These are phyloP conservation scores for Caenorhabditis sp. DNA, from an alignment of 2,888 invertebrate species.

Conservation along the genomic window DNA sequence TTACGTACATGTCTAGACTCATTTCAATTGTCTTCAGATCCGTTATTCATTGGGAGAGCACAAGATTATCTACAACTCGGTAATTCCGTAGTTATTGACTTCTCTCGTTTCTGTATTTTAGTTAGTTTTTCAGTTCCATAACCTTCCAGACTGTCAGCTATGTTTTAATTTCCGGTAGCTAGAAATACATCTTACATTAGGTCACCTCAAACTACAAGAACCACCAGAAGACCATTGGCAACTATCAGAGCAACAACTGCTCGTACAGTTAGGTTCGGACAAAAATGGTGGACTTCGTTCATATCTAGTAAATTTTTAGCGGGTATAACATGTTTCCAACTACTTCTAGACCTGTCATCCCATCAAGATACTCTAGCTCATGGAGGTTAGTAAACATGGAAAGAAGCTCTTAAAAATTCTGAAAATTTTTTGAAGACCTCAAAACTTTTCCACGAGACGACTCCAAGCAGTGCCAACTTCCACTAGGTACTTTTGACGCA, in stretches of 20 bases:
- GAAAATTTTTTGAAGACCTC: background rate
- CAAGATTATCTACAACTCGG: background rate
- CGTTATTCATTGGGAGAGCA: background rate
- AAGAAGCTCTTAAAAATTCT: background rate
- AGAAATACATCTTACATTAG: no score
- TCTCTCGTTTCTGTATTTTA: background rate
- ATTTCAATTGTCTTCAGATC: background rate
- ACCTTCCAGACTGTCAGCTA: no score
- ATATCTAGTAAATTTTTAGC: background rate
- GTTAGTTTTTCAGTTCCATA: background rate
- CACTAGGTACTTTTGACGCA: background rate
- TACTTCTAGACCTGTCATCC: background rate
- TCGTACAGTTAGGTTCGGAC: background rate
- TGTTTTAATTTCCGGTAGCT: no score
- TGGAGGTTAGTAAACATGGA: background rate
- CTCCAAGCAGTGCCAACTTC: background rate
- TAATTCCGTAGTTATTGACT: background rate
- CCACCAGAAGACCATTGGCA: constrained; percentile 14
- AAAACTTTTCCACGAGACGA: background rate
- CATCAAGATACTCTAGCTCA: background rate
- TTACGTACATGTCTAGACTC: background rate
- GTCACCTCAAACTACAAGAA: background rate
- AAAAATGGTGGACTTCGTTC: background rate
- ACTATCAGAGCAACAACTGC: background rate
- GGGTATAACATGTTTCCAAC: background rate